Percentiles rank a stretch among this genome's conserved stretches.
Conservation (phyloP, 2,888 invertebrate genomes). For the Aporophyla lueneburgensis region DNA sequence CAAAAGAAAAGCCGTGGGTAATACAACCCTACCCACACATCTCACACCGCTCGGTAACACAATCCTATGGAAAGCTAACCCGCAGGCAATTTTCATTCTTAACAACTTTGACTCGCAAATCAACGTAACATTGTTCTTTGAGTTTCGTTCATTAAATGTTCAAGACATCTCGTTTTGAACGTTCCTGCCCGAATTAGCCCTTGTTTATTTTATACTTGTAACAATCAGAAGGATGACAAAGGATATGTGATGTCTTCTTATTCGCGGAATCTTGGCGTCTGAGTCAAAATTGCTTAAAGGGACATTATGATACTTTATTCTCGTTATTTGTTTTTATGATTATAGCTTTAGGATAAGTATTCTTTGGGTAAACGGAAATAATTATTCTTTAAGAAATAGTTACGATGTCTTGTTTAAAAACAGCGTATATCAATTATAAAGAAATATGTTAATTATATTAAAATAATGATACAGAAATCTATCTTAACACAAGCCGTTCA, state of each 20-base stretch:
- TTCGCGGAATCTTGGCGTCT: slow-evolving; percentile 10
- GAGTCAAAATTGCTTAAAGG: slow-evolving; percentile 49
- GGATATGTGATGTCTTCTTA: slow-evolving; percentile 78
- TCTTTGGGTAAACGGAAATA: no score
- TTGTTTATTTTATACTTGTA: slow-evolving; percentile 85
- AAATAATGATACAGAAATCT: neutral
- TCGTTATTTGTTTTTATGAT: neutral
- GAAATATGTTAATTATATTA: neutral
- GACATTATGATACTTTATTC: neutral
- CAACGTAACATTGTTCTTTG: slow-evolving; percentile 74
- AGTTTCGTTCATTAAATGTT: slow-evolving; percentile 78
- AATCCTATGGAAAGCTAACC: slow-evolving; percentile 41
- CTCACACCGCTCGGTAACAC: slow-evolving; percentile 29
- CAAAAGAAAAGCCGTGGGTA: neutral
- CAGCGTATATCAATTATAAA: neutral
- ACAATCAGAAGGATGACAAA: slow-evolving; percentile 80
- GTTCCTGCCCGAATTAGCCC: slow-evolving; percentile 79
- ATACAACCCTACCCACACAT: slow-evolving; percentile 4
- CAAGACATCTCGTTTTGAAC: slow-evolving; percentile 72
- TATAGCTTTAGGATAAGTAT: neutral
- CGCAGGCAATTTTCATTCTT: slow-evolving; percentile 55
- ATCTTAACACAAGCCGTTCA: neutral
- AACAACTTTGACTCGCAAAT: slow-evolving; percentile 70
- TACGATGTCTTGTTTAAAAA: neutral
- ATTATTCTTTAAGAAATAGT: neutral